Evolutionary conservation across 2,113 vertebrate genomes (phyloP).

Genomic region (Mixornis gularis): DNA sequence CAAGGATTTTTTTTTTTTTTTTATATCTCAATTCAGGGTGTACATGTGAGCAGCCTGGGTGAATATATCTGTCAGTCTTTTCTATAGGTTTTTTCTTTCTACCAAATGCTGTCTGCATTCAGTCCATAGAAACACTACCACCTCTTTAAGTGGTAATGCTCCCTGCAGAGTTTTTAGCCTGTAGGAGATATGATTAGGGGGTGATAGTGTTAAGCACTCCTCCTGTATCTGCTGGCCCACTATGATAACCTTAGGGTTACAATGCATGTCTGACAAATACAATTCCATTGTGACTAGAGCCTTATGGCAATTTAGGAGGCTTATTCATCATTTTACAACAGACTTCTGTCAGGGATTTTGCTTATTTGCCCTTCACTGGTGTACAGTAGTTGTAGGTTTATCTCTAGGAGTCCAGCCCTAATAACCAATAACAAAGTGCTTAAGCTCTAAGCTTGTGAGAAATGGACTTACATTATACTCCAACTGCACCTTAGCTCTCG

Average conservation of each 20-base stretch:
- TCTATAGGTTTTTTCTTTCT: constrained; percentile 22
- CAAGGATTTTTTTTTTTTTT: constrained; percentile 63
- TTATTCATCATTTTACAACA: constrained; percentile 83
- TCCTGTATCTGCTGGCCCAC: constrained; percentile 77
- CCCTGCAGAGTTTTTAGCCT: constrained; percentile 73
- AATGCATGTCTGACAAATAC: constrained; percentile 79
- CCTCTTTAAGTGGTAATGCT: constrained; percentile 60
- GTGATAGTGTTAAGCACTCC: constrained; percentile 78
- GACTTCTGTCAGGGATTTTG: constrained; percentile 72
- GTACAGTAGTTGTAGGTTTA: constrained; percentile 68
- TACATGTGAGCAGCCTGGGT: neutral
- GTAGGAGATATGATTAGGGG: constrained; percentile 80
- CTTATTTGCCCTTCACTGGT: constrained; percentile 73
- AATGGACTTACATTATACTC: constrained; percentile 54
- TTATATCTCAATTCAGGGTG: constrained; percentile 55
- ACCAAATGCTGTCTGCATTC: constrained; percentile 29
- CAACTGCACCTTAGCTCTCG: constrained; percentile 48
- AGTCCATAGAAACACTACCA: constrained; percentile 37
- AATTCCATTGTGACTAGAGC: constrained; percentile 76
- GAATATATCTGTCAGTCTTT: constrained; percentile 43
- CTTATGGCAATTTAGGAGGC: constrained; percentile 72
- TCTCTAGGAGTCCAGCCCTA: constrained; percentile 62
- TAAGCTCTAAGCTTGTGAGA: constrained; percentile 61
- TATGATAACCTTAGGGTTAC: constrained; percentile 83
- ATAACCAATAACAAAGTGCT: constrained; percentile 67